A percentile compares a stretch with the other conserved stretches of the same genome.
Conservation (phyloP, 2,888 invertebrate genomes). For the Oligia fasciuncula region DNA sequence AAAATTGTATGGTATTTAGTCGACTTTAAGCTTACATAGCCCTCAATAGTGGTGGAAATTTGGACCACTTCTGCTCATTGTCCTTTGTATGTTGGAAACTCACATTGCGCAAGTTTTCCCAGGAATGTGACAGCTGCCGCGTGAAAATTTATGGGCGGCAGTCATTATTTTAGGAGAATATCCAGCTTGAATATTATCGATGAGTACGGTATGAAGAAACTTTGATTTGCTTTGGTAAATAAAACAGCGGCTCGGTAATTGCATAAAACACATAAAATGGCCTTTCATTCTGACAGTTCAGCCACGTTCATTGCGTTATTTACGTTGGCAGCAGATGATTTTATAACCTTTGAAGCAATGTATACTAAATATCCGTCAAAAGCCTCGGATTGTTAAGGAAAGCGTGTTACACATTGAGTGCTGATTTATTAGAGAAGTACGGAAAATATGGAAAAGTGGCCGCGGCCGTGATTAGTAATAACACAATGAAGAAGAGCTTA, state of each 20-base stretch:
- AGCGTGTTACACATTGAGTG: too few relatives aligned
- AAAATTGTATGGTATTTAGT: too few relatives aligned
- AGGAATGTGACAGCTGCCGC: conserved; percentile 43
- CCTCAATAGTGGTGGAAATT: too few relatives aligned
- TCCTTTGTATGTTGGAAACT: conserved; percentile 27
- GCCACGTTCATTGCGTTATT: neutral
- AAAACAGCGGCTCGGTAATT: neutral
- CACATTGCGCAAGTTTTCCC: conserved; percentile 33
- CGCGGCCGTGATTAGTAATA: too few relatives aligned
- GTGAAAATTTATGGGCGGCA: conserved; percentile 22
- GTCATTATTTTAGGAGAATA: conserved; percentile 27
- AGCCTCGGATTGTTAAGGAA: too few relatives aligned
- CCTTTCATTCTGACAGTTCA: neutral
- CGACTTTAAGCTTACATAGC: too few relatives aligned
- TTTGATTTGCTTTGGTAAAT: conserved; percentile 1
- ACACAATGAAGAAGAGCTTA: too few relatives aligned
- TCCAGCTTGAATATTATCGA: conserved; percentile 1
- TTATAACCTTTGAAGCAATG: neutral
- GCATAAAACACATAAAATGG: neutral
- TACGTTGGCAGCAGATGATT: neutral
- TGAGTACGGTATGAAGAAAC: neutral
- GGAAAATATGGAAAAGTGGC: neutral
- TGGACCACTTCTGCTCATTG: too few relatives aligned
- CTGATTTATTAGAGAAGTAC: neutral
- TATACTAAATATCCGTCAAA: neutral